Evolutionary conservation across 2,888 invertebrate genomes (phyloP), one percentile per base, ranked within the genome.

Genomic region (Leptinotarsa tumamoca): DNA sequence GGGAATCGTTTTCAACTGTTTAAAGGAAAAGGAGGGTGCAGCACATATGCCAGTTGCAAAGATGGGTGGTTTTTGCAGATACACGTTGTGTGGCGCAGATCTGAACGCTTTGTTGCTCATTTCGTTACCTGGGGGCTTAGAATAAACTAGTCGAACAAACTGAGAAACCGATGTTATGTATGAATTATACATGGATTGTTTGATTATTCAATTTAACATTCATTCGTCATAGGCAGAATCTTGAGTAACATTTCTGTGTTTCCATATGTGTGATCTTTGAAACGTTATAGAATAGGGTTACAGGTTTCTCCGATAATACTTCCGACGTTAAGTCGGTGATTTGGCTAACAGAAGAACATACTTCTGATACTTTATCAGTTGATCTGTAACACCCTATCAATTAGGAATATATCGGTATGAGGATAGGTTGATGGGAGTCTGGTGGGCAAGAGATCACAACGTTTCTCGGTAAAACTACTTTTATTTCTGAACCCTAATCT

Each of bases 31-130:
- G 43, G 50, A 69, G 52, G 54, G 23, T 51, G 33, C 43, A 54
- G 27, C 18, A 69, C 69, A 69, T 69, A 69, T 69, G 43, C 58
- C 56, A 13, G 33, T 51, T 33, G 69, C 69, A 56, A 56, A 33
- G 69, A 58, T 58, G 52, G 52, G 68, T 52, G 15, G 56, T 69
- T 69, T 56, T 69, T 69, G 33, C 56, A 27, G 33, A 69, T 52
- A 27, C 68, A 52, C 68, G 54, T 49, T 69, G 54, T 56, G 56
- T 56, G 56, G 17, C 43, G 63, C 63, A 56, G 23, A 51, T 68
- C 23, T n/a, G 14, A 68, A 43, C n/a, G 63, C 63, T 68, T 52
- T 68, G 68, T 68, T 68, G 51, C 68, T 68, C 50, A 52, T 68
- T 68, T 51, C 21, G 68, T 52, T 68, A 27, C 68, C 27, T 49